Percentiles rank a stretch among this genome's conserved stretches.
Conservation (phyloP, 2,888 invertebrate genomes). For the Odontomyia ornata region DNA sequence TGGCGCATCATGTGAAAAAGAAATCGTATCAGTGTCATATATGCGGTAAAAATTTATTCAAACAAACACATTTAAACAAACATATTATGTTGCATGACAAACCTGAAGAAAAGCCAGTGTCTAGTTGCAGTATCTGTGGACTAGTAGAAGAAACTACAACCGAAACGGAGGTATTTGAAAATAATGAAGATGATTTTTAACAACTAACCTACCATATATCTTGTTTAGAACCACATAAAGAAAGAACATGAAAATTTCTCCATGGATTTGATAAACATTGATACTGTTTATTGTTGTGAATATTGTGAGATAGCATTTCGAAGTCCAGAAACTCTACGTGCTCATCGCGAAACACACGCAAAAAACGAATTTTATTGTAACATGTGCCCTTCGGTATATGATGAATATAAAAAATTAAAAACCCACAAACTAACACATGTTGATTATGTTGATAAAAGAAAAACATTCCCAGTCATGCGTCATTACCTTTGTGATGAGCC, state of each 20-base stretch:
- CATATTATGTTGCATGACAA: constrained; percentile 55
- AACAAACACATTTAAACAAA: constrained; percentile 56
- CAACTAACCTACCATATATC: neutral
- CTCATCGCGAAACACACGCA: constrained; percentile 56
- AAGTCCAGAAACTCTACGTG: constrained; percentile 53
- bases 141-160: constrained; percentile 53
- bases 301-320: constrained; percentile 58
- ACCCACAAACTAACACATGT: constrained; percentile 53
- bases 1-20: constrained; percentile 48
- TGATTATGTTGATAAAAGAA: constrained; percentile 50
- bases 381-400: constrained; percentile 49
- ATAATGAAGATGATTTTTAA: neutral
- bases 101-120: constrained; percentile 46
- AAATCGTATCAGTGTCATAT: constrained; percentile 54
- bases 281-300: constrained; percentile 57
- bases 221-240: constrained; percentile 47
- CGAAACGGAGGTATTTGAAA: constrained; percentile 52
- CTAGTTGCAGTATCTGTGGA: constrained; percentile 57
- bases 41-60: constrained; percentile 55
- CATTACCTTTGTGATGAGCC: constrained; percentile 58
- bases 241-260: constrained; percentile 30
- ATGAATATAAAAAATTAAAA: constrained; percentile 51
- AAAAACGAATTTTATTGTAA: constrained; percentile 47
- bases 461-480: constrained; percentile 50
- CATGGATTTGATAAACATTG: constrained; percentile 45